Evolutionary conservation across 2,797 vertebrate genomes (phyloP).

Genomic region (Hirundo rustica): DNA sequence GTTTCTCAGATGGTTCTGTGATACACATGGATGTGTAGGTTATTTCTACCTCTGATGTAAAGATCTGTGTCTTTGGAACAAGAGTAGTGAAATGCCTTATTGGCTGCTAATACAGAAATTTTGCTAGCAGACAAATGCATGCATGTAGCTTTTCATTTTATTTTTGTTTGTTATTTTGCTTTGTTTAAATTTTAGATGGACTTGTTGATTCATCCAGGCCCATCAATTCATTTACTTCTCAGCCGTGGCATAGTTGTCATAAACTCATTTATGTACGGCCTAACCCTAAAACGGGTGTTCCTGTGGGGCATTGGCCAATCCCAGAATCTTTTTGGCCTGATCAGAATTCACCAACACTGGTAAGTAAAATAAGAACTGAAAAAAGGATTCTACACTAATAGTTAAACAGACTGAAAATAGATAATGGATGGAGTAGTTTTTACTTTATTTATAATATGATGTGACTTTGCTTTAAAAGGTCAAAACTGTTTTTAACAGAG

Average conservation of each 20-base stretch:
- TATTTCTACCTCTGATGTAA: background rate
- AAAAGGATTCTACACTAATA: background rate
- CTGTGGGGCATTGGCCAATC: slow-evolving; percentile 97
- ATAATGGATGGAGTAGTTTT: background rate
- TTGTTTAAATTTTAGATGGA: slow-evolving; percentile 83
- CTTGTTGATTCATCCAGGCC: slow-evolving; percentile 83
- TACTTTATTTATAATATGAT: background rate
- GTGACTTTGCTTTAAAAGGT: background rate
- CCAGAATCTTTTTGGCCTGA: slow-evolving; percentile 99
- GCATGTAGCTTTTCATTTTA: slow-evolving; percentile 25
- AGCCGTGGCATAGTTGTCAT: slow-evolving; percentile 97
- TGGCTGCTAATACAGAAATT: background rate
- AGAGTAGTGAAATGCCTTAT: background rate
- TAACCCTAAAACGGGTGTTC: slow-evolving; percentile 96
- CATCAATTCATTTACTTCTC: slow-evolving; percentile 82
- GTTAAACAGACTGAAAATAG: background rate
- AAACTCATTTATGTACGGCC: slow-evolving; percentile 97
- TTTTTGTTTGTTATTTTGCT: slow-evolving; percentile 41
- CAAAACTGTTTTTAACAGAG: background rate
- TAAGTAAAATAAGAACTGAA: slow-evolving; percentile 76
- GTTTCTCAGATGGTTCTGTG: background rate
- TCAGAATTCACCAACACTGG: slow-evolving; percentile 95
- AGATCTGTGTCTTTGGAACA: background rate
- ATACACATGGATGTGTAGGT: background rate
- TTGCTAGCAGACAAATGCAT: background rate